phyloP scores from a whole-genome alignment of 2,888 invertebrate genomes.

The Drosophila hamatofila region DNA sequence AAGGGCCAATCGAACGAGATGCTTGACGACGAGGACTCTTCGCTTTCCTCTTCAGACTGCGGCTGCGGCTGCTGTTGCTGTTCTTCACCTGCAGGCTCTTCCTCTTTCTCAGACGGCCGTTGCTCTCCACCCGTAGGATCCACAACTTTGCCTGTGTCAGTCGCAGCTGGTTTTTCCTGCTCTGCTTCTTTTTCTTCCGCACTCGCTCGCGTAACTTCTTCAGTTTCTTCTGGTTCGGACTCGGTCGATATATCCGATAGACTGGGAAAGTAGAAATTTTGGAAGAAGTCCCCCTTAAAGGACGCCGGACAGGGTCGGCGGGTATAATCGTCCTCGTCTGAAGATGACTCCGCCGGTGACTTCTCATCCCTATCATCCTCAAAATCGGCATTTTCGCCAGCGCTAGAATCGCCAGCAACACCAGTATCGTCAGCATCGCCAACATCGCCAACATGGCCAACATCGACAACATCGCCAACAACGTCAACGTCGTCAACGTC shows the following conservation, averaged over 20 bases:
- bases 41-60: background rate
- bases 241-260: slow-evolving; percentile 36
- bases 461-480: background rate
- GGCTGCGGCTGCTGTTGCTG: background rate
- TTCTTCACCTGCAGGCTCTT: background rate
- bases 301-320: background rate
- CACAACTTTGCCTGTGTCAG: slow-evolving; percentile 27
- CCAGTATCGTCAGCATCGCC: background rate
- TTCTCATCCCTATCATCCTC: background rate
- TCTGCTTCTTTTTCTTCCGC: accelerated
- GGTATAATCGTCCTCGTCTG: background rate
- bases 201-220: background rate
- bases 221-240: background rate
- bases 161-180: background rate
- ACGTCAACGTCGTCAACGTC: no score
- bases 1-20: slow-evolving; percentile 47
- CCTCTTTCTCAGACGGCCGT: background rate
- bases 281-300: slow-evolving; percentile 38
- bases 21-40: slow-evolving; percentile 1
- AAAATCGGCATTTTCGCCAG: background rate
- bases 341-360: slow-evolving; percentile 15
- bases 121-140: background rate
- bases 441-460: background rate
- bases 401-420: background rate
- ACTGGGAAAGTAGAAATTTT: slow-evolving; percentile 40